Evolutionary conservation across 2,888 invertebrate genomes (phyloP).

Genomic region (Thera britannica): DNA sequence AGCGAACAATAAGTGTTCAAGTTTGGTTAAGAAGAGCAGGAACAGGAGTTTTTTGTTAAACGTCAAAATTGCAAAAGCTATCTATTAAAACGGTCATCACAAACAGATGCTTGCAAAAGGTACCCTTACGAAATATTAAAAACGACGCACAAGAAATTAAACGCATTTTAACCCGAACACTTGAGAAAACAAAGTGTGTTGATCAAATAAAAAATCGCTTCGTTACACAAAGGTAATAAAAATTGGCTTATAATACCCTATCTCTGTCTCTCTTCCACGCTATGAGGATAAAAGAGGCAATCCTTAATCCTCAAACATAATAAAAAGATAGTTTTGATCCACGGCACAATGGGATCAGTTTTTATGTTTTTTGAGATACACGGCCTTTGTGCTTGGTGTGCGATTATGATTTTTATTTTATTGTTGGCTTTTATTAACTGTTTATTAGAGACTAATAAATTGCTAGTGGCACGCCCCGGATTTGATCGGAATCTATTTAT

Average conservation of each 20-base stretch:
- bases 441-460: slow-evolving; percentile 22
- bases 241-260: slow-evolving; percentile 34
- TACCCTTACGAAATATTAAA: slow-evolving; percentile 6
- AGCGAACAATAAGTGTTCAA: too few species aligned
- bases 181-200: slow-evolving; percentile 36
- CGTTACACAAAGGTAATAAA: slow-evolving; percentile 50
- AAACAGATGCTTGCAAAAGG: not conserved
- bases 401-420: slow-evolving; percentile 26
- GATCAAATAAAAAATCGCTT: slow-evolving; percentile 19
- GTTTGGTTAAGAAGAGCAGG: too few species aligned
- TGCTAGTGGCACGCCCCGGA: slow-evolving; percentile 26
- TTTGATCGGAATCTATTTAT: slow-evolving; percentile 6
- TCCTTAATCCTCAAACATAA: slow-evolving; percentile 50
- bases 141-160: slow-evolving; percentile 18
- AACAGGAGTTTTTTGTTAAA: too few species aligned
- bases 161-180: slow-evolving; percentile 24
- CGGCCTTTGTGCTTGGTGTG: slow-evolving; percentile 29
- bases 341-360: slow-evolving; percentile 42
- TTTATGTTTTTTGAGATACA: slow-evolving; percentile 33
- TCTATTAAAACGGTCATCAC: not conserved
- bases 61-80: not conserved
- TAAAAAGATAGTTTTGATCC: slow-evolving; percentile 55
- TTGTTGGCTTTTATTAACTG: slow-evolving; percentile 21
- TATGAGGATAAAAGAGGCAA: slow-evolving; percentile 43
- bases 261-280: slow-evolving; percentile 36